Evolutionary conservation across 2,797 vertebrate species (phyloP), one percentile per base, ranked within the genome.

Genomic region (Percopsis omiscomaycus): DNA sequence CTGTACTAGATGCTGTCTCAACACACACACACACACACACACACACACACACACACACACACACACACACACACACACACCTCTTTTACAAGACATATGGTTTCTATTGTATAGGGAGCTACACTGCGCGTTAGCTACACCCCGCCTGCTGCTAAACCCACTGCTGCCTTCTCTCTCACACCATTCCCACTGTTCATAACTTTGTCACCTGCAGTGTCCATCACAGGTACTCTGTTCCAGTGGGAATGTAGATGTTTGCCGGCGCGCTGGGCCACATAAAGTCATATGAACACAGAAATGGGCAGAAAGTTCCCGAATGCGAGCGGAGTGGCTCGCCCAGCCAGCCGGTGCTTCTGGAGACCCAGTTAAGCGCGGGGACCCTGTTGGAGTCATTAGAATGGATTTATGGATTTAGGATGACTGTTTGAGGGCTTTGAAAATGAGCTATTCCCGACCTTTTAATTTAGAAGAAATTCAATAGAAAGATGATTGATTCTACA

Each of bases 321-420:
- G 50, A 50, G 51, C 13, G 52, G 44, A 57, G 63, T 37, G 5
- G 32, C 32, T 37, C 3, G 6, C 52, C 22, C 56, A 27, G 74
- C 74, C 63, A 68, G 75, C 55, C 60, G 55, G 47, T 37, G 58
- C 59, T 53, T 69, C 75, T 80, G 80, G 69, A 74, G 66, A 68
- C 37, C 16, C 63, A 69, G 61, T 67, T 80, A 64, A 60, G 15
- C 28, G 69, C 60, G 29, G 66, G 57, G 51, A 59, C 46, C 52
- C 44, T 54, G 4, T 79, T 69, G 71, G 79, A 87, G 61, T 64
- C 60, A 62, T 79, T 74, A 59, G 32, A 44, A 30, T 27, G 62
- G 69, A 80, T 78, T 86, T 73, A 84, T 71, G 73, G 71, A 72
- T 77, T 77, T 42, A 69, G 60, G 61, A 59, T 63, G 68, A 52